A percentile compares a stretch with the other conserved stretches of the same genome.
Evolutionary conservation across 2,888 invertebrate genomes (phyloP).

Genomic region (Therioaphis trifolii): DNA sequence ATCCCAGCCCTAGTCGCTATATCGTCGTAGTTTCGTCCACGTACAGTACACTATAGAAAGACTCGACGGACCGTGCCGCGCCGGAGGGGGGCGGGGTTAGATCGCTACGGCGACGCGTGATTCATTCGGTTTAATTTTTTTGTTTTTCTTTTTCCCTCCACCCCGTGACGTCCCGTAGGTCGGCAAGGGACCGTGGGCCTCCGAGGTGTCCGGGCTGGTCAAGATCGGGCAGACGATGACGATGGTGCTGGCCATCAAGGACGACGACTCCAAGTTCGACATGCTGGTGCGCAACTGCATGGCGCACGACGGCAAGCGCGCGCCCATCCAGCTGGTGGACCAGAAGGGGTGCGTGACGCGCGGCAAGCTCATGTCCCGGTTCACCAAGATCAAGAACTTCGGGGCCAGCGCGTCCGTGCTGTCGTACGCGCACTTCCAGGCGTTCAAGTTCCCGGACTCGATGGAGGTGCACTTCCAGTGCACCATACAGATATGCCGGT

Average conservation of each 20-base stretch:
- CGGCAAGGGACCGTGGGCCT: constrained; percentile 94
- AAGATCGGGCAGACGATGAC: constrained; percentile 97
- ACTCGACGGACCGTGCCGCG: too few relatives aligned
- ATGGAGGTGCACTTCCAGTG: constrained; percentile 98
- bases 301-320: constrained; percentile 93
- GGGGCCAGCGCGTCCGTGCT: constrained; percentile 92
- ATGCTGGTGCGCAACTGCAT: constrained; percentile 95
- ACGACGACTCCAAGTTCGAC: constrained; percentile 94
- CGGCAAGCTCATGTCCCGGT: constrained; percentile 91
- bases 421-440: constrained; percentile 93
- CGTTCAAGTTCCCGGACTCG: constrained; percentile 94
- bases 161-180: constrained; percentile 71
- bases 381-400: constrained; percentile 95
- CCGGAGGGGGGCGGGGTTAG: too few relatives aligned
- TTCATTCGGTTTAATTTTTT: too few relatives aligned
- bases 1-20: too few relatives aligned
- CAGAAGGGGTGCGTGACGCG: constrained; percentile 91
- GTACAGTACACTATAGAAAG: too few relatives aligned
- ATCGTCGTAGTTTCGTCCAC: too few relatives aligned
- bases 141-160: too few relatives aligned
- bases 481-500: constrained; percentile 92
- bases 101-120: too few relatives aligned
- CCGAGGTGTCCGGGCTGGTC: constrained; percentile 91
- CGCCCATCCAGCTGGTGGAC: constrained; percentile 92
- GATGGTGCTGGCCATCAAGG: constrained; percentile 94